These are phyloP conservation scores for Gopherus flavomarginatus DNA, from an alignment of 2,113 vertebrate species.

Conservation along the genomic window DNA sequence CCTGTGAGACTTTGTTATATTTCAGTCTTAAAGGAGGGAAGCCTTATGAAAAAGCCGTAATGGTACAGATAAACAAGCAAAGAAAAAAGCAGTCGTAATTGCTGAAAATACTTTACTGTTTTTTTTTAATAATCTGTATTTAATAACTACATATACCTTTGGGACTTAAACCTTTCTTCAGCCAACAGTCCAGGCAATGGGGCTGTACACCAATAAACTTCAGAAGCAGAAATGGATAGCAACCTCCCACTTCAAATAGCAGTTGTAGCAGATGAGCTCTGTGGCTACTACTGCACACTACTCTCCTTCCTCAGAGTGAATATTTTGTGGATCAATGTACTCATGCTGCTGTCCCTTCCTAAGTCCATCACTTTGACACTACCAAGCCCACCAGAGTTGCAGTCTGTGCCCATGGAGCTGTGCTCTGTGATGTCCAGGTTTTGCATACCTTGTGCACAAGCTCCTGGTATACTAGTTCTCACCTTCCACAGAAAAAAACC, in stretches of 20 bases:
- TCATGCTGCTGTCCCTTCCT: neutral
- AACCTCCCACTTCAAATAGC: neutral
- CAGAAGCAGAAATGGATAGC: neutral
- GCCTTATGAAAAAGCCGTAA: neutral
- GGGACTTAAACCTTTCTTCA: neutral
- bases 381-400: neutral
- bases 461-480: rapidly evolving
- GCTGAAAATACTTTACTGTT: neutral
- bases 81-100: neutral
- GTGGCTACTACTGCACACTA: neutral
- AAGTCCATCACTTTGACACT: neutral
- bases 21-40: neutral
- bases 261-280: neutral
- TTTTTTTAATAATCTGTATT: neutral
- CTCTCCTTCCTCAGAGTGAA: neutral
- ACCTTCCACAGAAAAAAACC: neutral
- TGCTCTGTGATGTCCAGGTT: neutral
- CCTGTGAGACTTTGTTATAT: neutral
- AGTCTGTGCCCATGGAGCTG: neutral
- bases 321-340: rapidly evolving
- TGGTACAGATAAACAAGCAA: neutral
- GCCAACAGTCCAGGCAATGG: neutral
- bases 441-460: neutral
- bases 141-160: neutral
- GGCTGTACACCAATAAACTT: neutral